Conservation (phyloP, 1,140 invertebrate genomes). For the Archegozetes longisetosus region DNA sequence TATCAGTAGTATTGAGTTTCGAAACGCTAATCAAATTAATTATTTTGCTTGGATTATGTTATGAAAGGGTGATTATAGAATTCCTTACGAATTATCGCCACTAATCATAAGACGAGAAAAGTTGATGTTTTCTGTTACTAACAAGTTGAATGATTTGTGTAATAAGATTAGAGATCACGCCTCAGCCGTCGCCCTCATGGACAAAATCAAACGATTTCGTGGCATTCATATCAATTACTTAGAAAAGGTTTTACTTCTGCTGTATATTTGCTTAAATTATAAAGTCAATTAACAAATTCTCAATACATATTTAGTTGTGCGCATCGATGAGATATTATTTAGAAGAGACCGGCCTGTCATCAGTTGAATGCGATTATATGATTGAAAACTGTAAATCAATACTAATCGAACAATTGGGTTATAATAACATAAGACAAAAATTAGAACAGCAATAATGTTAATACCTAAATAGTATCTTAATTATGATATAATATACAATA, state of each 20-base stretch:
- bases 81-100: background rate
- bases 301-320: background rate
- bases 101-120: background rate
- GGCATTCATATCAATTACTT: background rate
- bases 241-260: background rate
- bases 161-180: background rate
- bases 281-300: background rate
- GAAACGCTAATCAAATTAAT: too few species aligned
- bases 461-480: too few species aligned
- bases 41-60: too few species aligned
- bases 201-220: background rate
- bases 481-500: too few species aligned
- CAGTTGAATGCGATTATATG: background rate
- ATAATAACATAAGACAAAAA: too few species aligned
- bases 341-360: background rate
- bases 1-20: too few species aligned
- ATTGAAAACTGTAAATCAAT: background rate
- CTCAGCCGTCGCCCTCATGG: background rate
- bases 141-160: background rate
- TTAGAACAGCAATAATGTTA: too few species aligned
- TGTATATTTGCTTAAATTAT: too few species aligned
- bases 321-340: background rate
- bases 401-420: background rate
- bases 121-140: background rate
- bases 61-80: background rate